Percentiles rank a stretch among this genome's conserved stretches.
Evolutionary conservation across 2,888 invertebrate genomes (phyloP).

Genomic region (Philopedon plagiatum): DNA sequence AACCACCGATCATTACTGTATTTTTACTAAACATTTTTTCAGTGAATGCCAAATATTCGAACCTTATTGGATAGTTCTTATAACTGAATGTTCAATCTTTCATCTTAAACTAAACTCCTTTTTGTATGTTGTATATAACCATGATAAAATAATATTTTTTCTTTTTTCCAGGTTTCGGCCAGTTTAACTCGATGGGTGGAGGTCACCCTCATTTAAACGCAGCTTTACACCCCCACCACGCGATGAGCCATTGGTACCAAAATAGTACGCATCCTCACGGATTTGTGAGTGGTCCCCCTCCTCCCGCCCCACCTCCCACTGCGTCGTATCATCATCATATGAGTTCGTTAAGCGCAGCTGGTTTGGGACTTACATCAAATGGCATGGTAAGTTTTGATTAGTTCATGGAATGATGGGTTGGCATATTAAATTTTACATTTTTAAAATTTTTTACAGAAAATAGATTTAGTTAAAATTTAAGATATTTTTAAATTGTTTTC

Average conservation of each 20-base stretch:
- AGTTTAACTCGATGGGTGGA: constrained; percentile 77
- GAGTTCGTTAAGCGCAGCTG: constrained; percentile 71
- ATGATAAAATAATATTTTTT: not conserved
- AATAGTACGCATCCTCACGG: constrained; percentile 63
- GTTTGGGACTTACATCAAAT: constrained; percentile 74
- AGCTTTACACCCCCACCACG: constrained; percentile 71
- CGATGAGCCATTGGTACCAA: constrained; percentile 73
- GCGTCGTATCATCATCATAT: constrained; percentile 71
- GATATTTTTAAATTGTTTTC: too few species aligned
- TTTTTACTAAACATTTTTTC: too few species aligned
- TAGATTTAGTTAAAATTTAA: too few species aligned
- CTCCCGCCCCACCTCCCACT: constrained; percentile 67
- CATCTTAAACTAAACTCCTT: too few species aligned
- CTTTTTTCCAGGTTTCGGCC: constrained; percentile 73
- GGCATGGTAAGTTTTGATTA: constrained; percentile 72
- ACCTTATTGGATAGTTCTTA: too few species aligned
- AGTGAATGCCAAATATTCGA: too few species aligned
- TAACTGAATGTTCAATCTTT: too few species aligned
- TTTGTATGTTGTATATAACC: too few species aligned
- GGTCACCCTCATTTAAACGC: constrained; percentile 69
- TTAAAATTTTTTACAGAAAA: too few species aligned
- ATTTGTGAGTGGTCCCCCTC: constrained; percentile 68
- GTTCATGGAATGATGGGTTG: too few species aligned
- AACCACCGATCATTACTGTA: too few species aligned
- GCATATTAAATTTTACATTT: too few species aligned